Evolutionary conservation across 2,888 invertebrate species (phyloP).

Genomic region (Mythimna lalbum): DNA sequence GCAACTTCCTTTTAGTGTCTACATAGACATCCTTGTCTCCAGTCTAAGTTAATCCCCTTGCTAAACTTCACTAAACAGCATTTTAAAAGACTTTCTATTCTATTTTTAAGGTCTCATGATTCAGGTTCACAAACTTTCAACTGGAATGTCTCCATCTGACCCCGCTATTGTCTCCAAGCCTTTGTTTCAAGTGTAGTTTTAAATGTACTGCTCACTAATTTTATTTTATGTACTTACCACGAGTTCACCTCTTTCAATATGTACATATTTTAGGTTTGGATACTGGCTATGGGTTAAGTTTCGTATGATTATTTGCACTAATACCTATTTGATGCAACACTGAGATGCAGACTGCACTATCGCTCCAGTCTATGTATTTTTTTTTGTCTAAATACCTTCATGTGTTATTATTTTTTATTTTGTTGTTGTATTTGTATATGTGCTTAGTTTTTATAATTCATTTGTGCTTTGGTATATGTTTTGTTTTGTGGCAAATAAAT

Average conservation of each 20-base stretch:
- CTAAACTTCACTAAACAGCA: not conserved
- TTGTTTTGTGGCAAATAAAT: too few relatives aligned
- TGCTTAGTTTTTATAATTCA: too few relatives aligned
- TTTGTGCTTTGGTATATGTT: too few relatives aligned
- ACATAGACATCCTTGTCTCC: not conserved
- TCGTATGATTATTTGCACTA: not conserved
- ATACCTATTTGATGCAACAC: not conserved
- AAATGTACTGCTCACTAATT: conserved; percentile 47
- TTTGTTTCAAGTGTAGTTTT: conserved; percentile 48
- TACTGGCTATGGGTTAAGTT: not conserved
- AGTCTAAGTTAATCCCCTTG: not conserved
- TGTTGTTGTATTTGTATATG: too few relatives aligned
- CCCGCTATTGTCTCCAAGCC: conserved; percentile 49
- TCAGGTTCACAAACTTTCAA: conserved; percentile 43
- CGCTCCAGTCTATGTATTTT: too few relatives aligned
- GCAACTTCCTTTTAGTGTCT: too few relatives aligned
- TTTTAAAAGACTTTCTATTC: conserved; percentile 21
- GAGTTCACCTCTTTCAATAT: conserved; percentile 25
- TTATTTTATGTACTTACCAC: conserved; percentile 44
- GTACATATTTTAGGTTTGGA: conserved; percentile 34
- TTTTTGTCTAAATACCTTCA: too few relatives aligned
- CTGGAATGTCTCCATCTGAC: conserved; percentile 30
- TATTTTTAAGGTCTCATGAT: conserved; percentile 36
- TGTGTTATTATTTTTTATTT: too few relatives aligned
- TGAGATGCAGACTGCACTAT: too few relatives aligned